These are phyloP conservation scores for Spheniscus humboldti DNA, from an alignment of 2,797 vertebrate species.

Conservation along the genomic window DNA sequence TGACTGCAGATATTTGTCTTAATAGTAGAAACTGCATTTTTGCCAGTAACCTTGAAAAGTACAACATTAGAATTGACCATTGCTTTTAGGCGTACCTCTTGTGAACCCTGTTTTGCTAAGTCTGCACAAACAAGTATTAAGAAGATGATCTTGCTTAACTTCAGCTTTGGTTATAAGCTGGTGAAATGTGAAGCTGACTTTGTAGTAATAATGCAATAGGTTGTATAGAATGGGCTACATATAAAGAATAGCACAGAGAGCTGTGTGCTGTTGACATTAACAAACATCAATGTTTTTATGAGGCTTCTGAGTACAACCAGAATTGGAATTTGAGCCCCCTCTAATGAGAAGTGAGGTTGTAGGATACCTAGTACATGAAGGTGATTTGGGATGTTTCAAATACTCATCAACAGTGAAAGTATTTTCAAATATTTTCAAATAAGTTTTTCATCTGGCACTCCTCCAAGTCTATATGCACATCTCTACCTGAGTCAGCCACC, in stretches of 20 bases:
- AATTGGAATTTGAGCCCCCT: not conserved
- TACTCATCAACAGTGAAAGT: not conserved
- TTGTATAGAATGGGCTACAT: not conserved
- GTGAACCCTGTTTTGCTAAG: not conserved
- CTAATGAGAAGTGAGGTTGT: not conserved
- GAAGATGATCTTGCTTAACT: not conserved
- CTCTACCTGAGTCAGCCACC: not conserved
- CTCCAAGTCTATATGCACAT: not conserved
- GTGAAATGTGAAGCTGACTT: not conserved
- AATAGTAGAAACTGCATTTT: not conserved
- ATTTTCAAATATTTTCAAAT: not conserved
- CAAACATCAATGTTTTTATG: not conserved
- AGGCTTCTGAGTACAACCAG: not conserved
- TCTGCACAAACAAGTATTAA: not conserved
- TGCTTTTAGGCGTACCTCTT: not conserved
- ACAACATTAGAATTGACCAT: not conserved
- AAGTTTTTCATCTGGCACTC: not conserved
- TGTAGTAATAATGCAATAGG: not conserved
- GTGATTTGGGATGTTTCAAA: not conserved
- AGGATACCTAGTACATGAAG: not conserved
- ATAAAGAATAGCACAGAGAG: not conserved
- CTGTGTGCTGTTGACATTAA: not conserved
- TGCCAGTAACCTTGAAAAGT: not conserved
- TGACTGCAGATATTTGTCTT: not conserved
- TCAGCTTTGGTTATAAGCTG: not conserved